These are phyloP conservation scores for Chromis chromis DNA, from an alignment of 2,797 vertebrate species.

Conservation along the genomic window DNA sequence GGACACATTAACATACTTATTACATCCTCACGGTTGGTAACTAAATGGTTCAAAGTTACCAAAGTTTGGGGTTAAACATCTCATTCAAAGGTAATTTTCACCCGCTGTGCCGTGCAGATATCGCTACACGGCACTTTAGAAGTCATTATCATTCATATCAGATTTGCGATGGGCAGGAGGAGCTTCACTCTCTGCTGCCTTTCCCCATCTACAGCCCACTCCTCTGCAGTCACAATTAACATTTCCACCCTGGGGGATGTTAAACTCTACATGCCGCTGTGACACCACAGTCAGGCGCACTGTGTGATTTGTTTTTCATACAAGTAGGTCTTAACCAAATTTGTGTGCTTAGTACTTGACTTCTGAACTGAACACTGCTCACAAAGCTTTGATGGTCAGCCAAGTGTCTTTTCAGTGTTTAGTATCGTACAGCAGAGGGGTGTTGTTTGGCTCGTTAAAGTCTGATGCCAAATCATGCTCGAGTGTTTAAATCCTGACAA, in stretches of 20 bases:
- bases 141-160: constrained; percentile 59
- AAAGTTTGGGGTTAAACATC: constrained; percentile 28
- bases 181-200: constrained; percentile 11
- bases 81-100: constrained; percentile 33
- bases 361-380: not conserved
- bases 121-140: constrained; percentile 15
- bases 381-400: constrained; percentile 26
- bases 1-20: constrained; percentile 9
- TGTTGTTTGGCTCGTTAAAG: constrained; percentile 25
- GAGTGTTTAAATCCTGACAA: constrained; percentile 22
- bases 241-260: constrained; percentile 25
- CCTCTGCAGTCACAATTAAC: constrained; percentile 38
- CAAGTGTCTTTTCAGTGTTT: constrained; percentile 26
- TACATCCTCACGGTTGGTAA: not conserved
- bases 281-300: constrained; percentile 40
- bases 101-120: constrained; percentile 26
- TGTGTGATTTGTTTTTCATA: constrained; percentile 18
- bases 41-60: not conserved
- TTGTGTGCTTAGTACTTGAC: constrained; percentile 1
- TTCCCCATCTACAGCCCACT: not conserved
- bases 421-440: constrained; percentile 19
- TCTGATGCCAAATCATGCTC: constrained; percentile 13
- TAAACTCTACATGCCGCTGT: constrained; percentile 24
- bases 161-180: constrained; percentile 29
- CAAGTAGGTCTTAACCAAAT: constrained; percentile 2